These are phyloP conservation scores for Oikopleura albicans DNA, from an alignment of 23 tunicate genomes.

Conservation along the genomic window DNA sequence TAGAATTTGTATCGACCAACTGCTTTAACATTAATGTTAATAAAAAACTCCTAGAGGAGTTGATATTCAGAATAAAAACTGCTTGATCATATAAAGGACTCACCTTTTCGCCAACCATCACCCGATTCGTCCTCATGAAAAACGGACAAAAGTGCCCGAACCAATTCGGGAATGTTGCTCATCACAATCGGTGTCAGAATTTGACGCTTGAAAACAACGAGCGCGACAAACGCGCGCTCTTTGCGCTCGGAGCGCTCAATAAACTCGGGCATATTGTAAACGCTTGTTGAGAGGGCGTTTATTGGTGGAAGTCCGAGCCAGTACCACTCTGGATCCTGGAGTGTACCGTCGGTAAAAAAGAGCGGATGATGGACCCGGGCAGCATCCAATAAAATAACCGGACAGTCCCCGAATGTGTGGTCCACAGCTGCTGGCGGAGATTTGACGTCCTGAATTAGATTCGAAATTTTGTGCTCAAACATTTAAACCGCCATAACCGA, in stretches of 20 bases:
- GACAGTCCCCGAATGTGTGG: not conserved
- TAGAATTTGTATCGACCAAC: too few relatives aligned
- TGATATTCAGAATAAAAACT: too few relatives aligned
- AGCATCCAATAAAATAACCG: not conserved
- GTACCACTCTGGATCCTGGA: constrained; percentile 11
- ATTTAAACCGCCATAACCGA: too few relatives aligned
- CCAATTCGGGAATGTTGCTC: not conserved
- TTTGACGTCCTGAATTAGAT: too few relatives aligned
- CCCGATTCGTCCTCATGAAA: not conserved
- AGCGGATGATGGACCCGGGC: not conserved
- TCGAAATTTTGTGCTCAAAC: too few relatives aligned
- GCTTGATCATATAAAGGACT: too few relatives aligned
- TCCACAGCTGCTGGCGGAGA: not conserved
- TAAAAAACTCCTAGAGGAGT: too few relatives aligned
- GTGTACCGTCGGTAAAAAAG: not conserved
- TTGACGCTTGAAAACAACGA: not conserved
- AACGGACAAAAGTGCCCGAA: not conserved
- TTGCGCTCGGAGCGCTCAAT: not conserved
- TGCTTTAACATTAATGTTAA: too few relatives aligned
- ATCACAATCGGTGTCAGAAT: not conserved
- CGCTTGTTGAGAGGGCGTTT: not conserved
- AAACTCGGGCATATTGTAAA: not conserved
- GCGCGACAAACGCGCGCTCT: constrained; percentile 9
- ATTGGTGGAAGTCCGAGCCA: constrained; percentile 16
- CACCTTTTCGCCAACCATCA: too few relatives aligned